Evolutionary conservation across 2,888 invertebrate genomes (phyloP).

Genomic region (Eilema caniola): DNA sequence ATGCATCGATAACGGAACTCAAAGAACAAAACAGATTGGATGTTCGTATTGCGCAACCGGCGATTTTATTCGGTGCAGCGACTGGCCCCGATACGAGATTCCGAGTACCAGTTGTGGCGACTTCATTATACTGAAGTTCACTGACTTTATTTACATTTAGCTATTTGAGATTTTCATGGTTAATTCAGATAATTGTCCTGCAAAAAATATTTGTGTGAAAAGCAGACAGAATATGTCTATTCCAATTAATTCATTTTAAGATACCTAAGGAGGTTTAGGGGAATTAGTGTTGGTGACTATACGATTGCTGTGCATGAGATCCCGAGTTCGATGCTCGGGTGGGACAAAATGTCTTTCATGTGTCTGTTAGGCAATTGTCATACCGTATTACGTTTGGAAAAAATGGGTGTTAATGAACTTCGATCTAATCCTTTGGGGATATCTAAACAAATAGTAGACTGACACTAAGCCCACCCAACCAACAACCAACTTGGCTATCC

Average conservation of each 20-base stretch:
- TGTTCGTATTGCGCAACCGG: slow-evolving; percentile 71
- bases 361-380: no score
- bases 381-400: no score
- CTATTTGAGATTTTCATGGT: slow-evolving; percentile 44
- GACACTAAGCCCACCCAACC: no score
- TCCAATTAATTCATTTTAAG: background rate
- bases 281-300: background rate
- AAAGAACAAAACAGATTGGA: slow-evolving; percentile 67
- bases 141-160: slow-evolving; percentile 61
- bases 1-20: slow-evolving; percentile 71
- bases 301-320: background rate
- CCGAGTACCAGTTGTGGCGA: slow-evolving; percentile 62
- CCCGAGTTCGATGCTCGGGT: no score
- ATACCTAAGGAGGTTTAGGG: background rate
- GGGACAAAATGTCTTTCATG: no score
- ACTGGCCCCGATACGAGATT: slow-evolving; percentile 67
- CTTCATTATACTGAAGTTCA: slow-evolving; percentile 66
- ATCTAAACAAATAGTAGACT: no score
- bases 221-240: background rate
- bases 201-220: slow-evolving; percentile 10
- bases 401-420: no score
- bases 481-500: no score
- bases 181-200: slow-evolving; percentile 32
- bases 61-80: slow-evolving; percentile 72
- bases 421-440: no score